Evolutionary conservation across 2,888 invertebrate species (phyloP).

Genomic region (Formica aserva): DNA sequence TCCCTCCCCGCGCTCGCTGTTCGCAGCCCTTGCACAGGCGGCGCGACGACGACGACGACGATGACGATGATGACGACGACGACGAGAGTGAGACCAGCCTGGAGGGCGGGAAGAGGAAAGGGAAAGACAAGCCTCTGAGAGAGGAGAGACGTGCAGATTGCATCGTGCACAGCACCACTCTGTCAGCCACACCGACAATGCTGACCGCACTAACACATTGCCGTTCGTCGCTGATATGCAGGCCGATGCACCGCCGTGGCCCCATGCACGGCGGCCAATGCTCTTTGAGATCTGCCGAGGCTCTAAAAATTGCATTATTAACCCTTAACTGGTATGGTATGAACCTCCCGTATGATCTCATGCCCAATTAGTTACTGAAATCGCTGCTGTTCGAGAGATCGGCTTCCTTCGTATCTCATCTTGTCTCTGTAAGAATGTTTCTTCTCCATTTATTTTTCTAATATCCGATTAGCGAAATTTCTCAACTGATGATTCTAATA

Average conservation of each 20-base stretch:
- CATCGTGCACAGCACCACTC: constrained; percentile 68
- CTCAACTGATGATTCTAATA: background rate
- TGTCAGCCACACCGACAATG: constrained; percentile 65
- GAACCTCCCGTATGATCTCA: constrained; percentile 20
- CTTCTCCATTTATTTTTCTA: background rate
- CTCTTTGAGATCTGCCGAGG: constrained; percentile 61
- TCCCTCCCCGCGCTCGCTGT: constrained; percentile 51
- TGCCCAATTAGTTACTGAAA: constrained; percentile 32
- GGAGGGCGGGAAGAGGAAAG: constrained; percentile 26
- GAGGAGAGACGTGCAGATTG: constrained; percentile 68
- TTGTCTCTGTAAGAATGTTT: background rate
- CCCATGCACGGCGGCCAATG: constrained; percentile 72
- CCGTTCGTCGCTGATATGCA: constrained; percentile 70
- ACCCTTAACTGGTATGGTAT: constrained; percentile 32
- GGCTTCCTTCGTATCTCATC: constrained; percentile 25
- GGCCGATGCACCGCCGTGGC: constrained; percentile 75
- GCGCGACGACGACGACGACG: constrained; percentile 32
- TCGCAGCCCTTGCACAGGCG: constrained; percentile 64
- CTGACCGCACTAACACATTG: constrained; percentile 70
- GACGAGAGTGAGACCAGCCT: constrained; percentile 50
- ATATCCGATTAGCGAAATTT: background rate
- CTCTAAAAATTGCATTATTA: constrained; percentile 50
- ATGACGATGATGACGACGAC: constrained; percentile 54
- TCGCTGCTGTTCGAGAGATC: background rate
- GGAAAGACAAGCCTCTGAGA: constrained; percentile 22